Conservation (phyloP, 1,140 invertebrate genomes). For the Ericerus pela region DNA sequence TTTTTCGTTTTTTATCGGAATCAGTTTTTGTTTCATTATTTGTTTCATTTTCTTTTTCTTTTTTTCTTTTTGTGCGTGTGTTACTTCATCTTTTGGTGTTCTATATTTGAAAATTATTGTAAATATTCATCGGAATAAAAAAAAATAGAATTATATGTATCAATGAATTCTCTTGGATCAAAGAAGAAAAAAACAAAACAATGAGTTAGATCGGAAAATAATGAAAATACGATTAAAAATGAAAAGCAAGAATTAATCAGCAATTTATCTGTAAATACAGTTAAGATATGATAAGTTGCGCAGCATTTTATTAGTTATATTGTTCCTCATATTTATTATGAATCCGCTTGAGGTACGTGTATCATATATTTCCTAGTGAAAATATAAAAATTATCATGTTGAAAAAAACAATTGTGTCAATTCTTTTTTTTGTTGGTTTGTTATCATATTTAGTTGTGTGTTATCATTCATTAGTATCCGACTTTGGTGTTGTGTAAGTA, state of each 20-base stretch:
- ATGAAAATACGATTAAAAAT: background rate
- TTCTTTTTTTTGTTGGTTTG: no score
- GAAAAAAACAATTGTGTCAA: no score
- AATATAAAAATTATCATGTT: no score
- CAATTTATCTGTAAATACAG: conserved; percentile 7
- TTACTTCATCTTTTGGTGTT: background rate
- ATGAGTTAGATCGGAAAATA: background rate
- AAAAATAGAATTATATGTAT: background rate
- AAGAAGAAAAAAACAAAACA: no score
- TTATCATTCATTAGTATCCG: no score
- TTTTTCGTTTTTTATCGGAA: background rate
- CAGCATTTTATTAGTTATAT: conserved; percentile 10
- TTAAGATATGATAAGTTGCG: conserved; percentile 6
- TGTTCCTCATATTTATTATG: conserved; percentile 5
- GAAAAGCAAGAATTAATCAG: background rate
- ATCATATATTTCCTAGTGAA: conserved; percentile 7
- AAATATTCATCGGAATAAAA: background rate
- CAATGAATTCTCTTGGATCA: no score
- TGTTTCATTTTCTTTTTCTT: background rate
- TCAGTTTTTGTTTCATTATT: background rate
- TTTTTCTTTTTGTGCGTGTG: background rate
- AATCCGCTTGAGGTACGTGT: conserved; percentile 10
- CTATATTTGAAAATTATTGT: background rate
- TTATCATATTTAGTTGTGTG: no score
- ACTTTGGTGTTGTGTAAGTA: no score